Base-by-base conservation (phyloP, 1,140 invertebrate species). In the Eubasilissa regina region DNA sequence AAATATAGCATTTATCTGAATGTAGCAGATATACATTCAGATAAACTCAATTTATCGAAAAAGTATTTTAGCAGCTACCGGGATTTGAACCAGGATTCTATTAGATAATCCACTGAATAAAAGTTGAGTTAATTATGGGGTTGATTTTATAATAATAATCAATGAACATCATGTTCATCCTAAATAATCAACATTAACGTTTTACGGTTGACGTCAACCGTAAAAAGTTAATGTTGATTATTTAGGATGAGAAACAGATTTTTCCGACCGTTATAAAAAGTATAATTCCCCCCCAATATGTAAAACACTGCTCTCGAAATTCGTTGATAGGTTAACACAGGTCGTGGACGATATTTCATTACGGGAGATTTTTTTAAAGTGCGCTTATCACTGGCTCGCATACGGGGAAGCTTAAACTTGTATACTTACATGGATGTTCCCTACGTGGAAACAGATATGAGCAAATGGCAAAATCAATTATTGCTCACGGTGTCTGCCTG, bases 261-360 rank as follows among this genome's bases (percentile, higher is more conserved):
- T 35, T 35, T 35, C 25, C 25, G 25, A 35, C 25, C 25, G 25
- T 35, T 6, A 35, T 35, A 35, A 35, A 35, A 35, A 35, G 25
- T 21, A 15, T 64, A n/a, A 64, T 35, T 64, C 13, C 13, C 25
- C 0, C 8, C 60, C 19, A 64, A 35, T 64, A 19, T 35, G 60
- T 64, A 43, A 35, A 64, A 64, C 60, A 64, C 6, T 58, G 60
- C 25, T 35, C 60, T 64, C 21, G 4, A 44, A 64, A 64, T 64
- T 8, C 19, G 35, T 64, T 64, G 13, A 64, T 64, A 21, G 60
- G 13, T 35, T 64, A 25, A 64, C 13, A 21, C n/a, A 0, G 60
- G 35, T 11, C 7, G 60, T 9, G 35, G 60, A 21, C 19, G 11
- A 64, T 64, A 64, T 35, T 64, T 64, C 25, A 35, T 43, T 35